These are phyloP conservation scores for Pogonocichla stellata DNA, from an alignment of 2,113 vertebrate genomes.

Conservation along the genomic window DNA sequence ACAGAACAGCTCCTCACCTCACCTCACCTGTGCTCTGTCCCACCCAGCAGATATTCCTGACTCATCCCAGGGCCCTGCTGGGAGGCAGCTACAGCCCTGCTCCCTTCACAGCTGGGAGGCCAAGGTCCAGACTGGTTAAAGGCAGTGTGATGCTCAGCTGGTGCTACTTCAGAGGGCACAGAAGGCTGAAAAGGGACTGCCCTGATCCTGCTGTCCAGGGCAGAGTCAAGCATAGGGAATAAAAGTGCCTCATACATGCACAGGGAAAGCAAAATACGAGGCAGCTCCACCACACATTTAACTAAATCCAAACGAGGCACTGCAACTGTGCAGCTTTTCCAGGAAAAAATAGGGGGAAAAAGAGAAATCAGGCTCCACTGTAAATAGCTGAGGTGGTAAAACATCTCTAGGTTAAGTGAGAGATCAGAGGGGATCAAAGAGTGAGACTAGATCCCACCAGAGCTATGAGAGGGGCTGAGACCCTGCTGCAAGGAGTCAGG, in stretches of 20 bases:
- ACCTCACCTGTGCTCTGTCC: background rate
- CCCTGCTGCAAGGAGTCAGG: background rate
- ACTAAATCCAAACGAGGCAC: background rate
- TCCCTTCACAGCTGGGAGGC: background rate
- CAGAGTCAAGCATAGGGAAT: background rate
- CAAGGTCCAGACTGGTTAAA: background rate
- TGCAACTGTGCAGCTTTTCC: background rate
- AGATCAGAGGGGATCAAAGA: background rate
- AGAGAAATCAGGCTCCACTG: background rate
- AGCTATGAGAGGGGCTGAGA: background rate
- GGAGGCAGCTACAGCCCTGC: background rate
- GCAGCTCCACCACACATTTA: background rate
- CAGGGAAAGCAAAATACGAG: background rate
- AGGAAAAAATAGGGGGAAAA: background rate
- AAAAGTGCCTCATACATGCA: background rate
- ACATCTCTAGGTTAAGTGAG: background rate
- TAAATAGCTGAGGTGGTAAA: background rate
- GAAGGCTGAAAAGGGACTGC: background rate
- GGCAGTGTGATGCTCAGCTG: background rate
- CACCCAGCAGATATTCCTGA: background rate
- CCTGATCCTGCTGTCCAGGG: fast-evolving
- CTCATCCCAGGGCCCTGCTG: background rate
- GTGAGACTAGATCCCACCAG: background rate
- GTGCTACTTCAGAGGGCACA: background rate
- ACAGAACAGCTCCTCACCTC: background rate